Evolutionary conservation across 1,140 invertebrate species (phyloP).

Genomic region (Yoshiicerus persimilis): DNA sequence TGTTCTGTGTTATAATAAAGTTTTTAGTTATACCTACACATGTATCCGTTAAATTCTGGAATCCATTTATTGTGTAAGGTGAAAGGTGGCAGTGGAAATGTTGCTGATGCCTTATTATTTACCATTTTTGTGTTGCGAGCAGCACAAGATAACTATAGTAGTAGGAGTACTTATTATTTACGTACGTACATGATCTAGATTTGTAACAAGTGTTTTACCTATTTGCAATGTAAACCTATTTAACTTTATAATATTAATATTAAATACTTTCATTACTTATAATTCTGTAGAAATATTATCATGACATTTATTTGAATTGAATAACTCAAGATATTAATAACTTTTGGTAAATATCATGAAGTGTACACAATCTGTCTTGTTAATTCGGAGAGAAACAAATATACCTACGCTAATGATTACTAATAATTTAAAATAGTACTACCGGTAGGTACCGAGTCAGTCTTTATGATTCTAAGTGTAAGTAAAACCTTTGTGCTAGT

Average conservation of each 20-base stretch:
- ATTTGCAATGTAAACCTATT: background rate
- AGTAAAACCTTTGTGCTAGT: background rate
- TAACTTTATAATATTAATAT: background rate
- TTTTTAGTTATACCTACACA: background rate
- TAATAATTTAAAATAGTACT: background rate
- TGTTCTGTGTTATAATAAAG: slow-evolving; percentile 15
- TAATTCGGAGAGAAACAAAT: background rate
- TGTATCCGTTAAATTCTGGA: background rate
- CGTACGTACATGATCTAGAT: background rate
- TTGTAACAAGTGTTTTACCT: background rate
- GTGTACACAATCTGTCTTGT: background rate
- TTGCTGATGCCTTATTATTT: background rate
- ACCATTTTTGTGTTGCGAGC: background rate
- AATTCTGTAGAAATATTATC: background rate
- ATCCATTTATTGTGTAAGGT: background rate
- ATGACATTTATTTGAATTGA: background rate
- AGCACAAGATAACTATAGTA: no score
- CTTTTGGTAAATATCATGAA: background rate
- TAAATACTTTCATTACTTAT: background rate
- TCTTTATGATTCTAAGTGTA: background rate
- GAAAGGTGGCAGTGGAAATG: background rate
- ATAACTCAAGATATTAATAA: background rate
- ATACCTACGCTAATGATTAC: background rate
- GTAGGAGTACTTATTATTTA: background rate
- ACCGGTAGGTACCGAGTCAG: background rate